Conservation (phyloP, 2,888 invertebrate species). For the Cistogaster globosa region DNA sequence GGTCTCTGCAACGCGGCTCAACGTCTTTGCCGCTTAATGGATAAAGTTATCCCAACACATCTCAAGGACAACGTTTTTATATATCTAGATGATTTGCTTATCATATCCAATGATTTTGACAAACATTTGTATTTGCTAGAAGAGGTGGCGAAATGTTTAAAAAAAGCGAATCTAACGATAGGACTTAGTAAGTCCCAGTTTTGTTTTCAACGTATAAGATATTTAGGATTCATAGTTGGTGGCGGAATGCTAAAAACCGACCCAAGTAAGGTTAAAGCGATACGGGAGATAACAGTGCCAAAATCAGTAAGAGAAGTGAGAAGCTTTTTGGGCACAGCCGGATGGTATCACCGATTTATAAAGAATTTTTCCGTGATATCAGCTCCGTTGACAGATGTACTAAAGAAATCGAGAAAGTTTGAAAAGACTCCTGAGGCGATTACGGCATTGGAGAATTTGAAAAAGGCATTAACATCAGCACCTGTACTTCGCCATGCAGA, state of each 20-base stretch:
- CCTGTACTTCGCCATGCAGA: constrained; percentile 7
- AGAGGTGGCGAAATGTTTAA: too few species aligned
- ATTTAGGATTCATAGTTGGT: background rate
- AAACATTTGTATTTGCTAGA: background rate
- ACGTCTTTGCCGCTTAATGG: constrained; percentile 55
- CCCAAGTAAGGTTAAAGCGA: background rate
- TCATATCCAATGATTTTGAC: background rate
- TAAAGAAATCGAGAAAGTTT: too few species aligned
- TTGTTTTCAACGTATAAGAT: too few species aligned
- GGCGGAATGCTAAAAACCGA: background rate
- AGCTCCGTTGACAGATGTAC: too few species aligned
- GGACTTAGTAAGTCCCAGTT: too few species aligned
- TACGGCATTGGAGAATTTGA: too few species aligned
- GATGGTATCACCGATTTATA: background rate
- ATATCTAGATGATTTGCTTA: constrained; percentile 60
- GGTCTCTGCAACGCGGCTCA: constrained; percentile 58
- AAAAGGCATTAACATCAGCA: too few species aligned
- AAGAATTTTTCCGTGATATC: too few species aligned
- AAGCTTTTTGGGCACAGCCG: background rate
- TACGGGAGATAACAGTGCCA: background rate
- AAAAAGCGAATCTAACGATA: background rate
- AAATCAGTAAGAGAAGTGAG: background rate
- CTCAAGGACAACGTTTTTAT: constrained; percentile 54
- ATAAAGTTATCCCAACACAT: constrained; percentile 53
- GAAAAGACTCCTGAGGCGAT: too few species aligned